These are phyloP conservation scores for Ischnura elegans DNA, from an alignment of 2,888 invertebrate genomes.

Conservation along the genomic window DNA sequence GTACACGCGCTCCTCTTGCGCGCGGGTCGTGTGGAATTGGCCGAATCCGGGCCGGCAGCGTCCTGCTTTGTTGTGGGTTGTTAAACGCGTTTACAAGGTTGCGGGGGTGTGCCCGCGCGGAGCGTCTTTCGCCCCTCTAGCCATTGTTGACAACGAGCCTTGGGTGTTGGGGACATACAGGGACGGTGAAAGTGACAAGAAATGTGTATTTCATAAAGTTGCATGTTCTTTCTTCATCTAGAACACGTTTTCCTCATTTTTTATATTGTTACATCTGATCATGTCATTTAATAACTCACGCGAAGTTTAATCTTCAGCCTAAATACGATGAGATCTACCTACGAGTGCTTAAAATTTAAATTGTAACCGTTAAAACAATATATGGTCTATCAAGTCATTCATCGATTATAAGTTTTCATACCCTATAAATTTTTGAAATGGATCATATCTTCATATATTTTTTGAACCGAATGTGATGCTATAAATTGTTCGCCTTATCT, in stretches of 20 bases:
- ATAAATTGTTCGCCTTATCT: no score
- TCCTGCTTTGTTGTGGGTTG: constrained; percentile 35
- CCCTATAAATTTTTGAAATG: no score
- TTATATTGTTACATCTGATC: no score
- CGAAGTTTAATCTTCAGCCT: no score
- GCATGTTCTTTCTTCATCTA: neutral
- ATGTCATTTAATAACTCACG: no score
- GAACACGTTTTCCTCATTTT: neutral
- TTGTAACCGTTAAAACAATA: no score
- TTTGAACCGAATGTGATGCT: no score
- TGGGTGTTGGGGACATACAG: neutral
- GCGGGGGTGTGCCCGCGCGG: neutral
- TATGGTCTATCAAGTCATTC: no score
- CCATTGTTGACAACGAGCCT: neutral
- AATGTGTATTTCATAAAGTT: neutral
- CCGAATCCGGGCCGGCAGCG: neutral
- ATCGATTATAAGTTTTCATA: no score
- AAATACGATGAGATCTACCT: no score
- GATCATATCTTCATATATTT: no score
- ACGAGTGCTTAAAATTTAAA: no score
- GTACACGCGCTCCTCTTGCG: neutral
- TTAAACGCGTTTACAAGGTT: constrained; percentile 28
- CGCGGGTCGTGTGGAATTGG: neutral
- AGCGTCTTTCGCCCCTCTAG: neutral
- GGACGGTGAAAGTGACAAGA: neutral